phyloP scores from a whole-genome alignment of 2,797 vertebrate species.

The Mormyrus proboscirostris region DNA sequence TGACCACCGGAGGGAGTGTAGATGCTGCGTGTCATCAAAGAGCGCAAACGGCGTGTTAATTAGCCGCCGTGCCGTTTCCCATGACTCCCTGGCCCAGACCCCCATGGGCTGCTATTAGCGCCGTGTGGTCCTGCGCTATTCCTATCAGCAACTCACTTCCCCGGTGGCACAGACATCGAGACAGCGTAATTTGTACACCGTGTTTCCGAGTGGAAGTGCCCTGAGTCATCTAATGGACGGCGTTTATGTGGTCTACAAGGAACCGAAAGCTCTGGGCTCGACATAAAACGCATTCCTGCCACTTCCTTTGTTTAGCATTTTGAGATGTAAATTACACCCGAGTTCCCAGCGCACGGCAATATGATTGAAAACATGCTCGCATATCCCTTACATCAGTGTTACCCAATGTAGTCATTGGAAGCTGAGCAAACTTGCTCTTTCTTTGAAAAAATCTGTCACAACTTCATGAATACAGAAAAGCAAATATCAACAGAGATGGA shows the following conservation, averaged over 20 bases:
- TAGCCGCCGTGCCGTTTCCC: slow-evolving; percentile 27
- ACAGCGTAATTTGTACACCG: slow-evolving; percentile 7
- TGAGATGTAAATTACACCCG: background rate
- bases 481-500: background rate
- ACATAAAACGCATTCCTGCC: slow-evolving; percentile 8
- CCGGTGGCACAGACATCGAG: slow-evolving; percentile 23
- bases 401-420: background rate
- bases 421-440: background rate
- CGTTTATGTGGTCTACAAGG: background rate
- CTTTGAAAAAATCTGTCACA: background rate
- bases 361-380: background rate
- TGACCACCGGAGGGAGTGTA: slow-evolving; percentile 19
- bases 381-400: background rate
- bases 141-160: slow-evolving; percentile 36
- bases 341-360: background rate
- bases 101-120: background rate
- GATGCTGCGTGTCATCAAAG: slow-evolving; percentile 25
- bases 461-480: background rate
- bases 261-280: background rate
- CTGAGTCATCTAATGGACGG: slow-evolving; percentile 18
- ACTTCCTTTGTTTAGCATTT: background rate
- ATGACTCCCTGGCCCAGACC: background rate
- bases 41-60: slow-evolving; percentile 23
- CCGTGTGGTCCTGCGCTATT: slow-evolving; percentile 24
- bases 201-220: slow-evolving; percentile 6